phyloP scores from a whole-genome alignment of 2,888 invertebrate species.

The Tenthredo amoena region DNA sequence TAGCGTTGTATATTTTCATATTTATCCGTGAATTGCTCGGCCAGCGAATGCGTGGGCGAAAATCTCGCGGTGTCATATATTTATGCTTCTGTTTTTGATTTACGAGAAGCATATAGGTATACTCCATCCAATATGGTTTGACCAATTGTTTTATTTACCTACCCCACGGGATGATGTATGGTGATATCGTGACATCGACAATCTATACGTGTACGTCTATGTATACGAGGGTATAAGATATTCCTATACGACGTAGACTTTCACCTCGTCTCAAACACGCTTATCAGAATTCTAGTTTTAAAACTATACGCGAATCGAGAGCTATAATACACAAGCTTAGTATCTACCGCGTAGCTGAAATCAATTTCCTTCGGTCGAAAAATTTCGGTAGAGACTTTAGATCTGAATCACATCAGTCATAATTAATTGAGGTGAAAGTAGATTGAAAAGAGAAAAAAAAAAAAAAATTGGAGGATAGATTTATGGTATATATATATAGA shows the following conservation, averaged over 20 bases:
- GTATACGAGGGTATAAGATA: neutral
- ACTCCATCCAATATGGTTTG: neutral
- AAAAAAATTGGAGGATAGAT: neutral
- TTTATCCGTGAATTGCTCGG: conserved; percentile 36
- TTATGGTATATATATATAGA: neutral
- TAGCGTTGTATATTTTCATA: conserved; percentile 52
- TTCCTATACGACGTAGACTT: neutral
- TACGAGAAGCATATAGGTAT: neutral
- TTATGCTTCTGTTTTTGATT: neutral
- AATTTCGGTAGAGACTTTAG: neutral
- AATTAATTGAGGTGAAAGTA: neutral
- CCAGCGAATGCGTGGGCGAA: conserved; percentile 32
- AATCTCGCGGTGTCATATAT: neutral
- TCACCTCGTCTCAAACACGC: neutral
- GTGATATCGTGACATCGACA: neutral
- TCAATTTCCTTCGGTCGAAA: neutral
- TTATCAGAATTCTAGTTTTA: neutral
- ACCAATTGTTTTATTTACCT: conserved; percentile 11
- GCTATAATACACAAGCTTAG: neutral
- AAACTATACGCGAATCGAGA: neutral
- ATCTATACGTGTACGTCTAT: neutral
- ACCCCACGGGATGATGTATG: neutral
- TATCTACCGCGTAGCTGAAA: neutral
- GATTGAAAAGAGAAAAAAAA: neutral
- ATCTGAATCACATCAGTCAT: neutral